Conservation (phyloP, 92 coral and sea anemone genomes). For the Hydrozoanthus gracilis region DNA sequence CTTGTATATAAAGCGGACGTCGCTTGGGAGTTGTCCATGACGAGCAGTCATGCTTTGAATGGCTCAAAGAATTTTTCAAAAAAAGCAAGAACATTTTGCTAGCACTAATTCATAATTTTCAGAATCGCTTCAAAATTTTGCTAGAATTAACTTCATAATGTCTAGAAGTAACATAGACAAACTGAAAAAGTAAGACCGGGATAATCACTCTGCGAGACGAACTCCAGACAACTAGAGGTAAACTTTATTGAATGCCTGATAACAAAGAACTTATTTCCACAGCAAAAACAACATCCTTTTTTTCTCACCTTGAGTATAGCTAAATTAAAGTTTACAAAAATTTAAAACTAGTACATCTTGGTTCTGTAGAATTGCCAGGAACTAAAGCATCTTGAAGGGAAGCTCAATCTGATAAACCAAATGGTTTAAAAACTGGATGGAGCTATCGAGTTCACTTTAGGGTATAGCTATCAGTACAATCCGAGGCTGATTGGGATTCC, state of each 20-base stretch:
- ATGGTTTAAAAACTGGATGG: neutral
- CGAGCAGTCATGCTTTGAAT: slow-evolving; percentile 8
- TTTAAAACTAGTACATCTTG: neutral
- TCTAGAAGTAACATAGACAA: slow-evolving; percentile 8
- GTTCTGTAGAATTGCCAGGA: slow-evolving; percentile 1
- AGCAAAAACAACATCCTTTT: neutral
- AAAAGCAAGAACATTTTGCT: no score
- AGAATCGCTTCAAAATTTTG: neutral
- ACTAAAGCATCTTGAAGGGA: slow-evolving; percentile 8
- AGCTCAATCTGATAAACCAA: slow-evolving; percentile 13
- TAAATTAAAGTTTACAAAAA: no score
- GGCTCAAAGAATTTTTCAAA: neutral
- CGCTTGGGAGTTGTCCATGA: neutral
- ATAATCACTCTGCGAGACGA: slow-evolving; percentile 24
- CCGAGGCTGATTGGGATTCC: neutral
- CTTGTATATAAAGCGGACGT: no score
- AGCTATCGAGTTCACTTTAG: neutral
- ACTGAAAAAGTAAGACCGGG: slow-evolving; percentile 25
- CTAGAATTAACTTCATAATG: slow-evolving; percentile 15
- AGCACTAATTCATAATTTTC: no score
- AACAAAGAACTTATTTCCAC: neutral
- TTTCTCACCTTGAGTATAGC: neutral
- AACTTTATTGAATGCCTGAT: slow-evolving; percentile 16
- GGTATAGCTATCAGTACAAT: slow-evolving; percentile 4
- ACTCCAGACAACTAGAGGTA: slow-evolving; percentile 13